Percentiles rank a stretch among this genome's conserved stretches.
These are phyloP conservation scores for Trachelus iudaicus DNA, from an alignment of 2,888 invertebrate genomes.

Conservation along the genomic window DNA sequence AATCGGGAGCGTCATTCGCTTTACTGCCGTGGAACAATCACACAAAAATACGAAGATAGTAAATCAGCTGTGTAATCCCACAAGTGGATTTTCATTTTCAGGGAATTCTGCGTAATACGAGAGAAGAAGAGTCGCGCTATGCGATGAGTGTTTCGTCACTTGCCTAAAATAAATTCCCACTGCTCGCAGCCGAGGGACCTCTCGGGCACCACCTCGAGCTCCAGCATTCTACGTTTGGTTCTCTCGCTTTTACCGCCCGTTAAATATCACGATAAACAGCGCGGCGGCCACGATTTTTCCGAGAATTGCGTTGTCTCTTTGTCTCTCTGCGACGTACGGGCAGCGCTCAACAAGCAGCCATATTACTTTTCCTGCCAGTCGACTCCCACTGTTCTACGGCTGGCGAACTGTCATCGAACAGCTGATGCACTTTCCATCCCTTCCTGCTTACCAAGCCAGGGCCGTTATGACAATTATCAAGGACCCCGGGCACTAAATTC, in stretches of 20 bases:
- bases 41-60: constrained; percentile 6
- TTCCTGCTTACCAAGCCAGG: constrained; percentile 12
- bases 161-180: constrained; percentile 97
- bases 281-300: constrained; percentile 44
- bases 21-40: constrained; percentile 16
- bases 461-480: neutral
- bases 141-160: constrained; percentile 64
- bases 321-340: constrained; percentile 45
- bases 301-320: constrained; percentile 59
- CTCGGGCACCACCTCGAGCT: constrained; percentile 96
- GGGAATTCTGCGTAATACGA: constrained; percentile 42
- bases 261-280: constrained; percentile 29
- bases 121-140: constrained; percentile 15
- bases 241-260: constrained; percentile 23
- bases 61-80: constrained; percentile 13
- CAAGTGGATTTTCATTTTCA: constrained; percentile 14
- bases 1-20: neutral
- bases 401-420: constrained; percentile 62
- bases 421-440: constrained; percentile 52
- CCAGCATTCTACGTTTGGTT: constrained; percentile 77
- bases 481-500: neutral
- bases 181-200: constrained; percentile 95
- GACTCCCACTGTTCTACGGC: constrained; percentile 33
- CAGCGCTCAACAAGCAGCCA: constrained; percentile 62
- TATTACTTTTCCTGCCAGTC: constrained; percentile 58